phyloP scores from a whole-genome alignment of 2,888 invertebrate species.

The Caenorhabditis japonica region DNA sequence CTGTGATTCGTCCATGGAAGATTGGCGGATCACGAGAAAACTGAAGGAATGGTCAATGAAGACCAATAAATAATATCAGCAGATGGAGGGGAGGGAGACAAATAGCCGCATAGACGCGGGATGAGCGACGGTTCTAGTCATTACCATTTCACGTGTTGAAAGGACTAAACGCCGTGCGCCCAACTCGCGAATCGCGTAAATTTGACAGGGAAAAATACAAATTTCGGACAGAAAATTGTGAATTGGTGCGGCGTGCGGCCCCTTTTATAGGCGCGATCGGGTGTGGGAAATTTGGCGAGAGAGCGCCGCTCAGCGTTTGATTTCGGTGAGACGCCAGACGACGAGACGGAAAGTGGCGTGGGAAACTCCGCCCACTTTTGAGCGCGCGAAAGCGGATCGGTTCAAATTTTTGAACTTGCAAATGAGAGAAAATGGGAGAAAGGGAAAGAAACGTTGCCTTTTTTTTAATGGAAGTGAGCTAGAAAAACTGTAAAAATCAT shows the following conservation, averaged over 20 bases:
- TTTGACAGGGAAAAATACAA: not conserved
- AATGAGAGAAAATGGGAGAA: not conserved
- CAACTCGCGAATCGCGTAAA: conserved; percentile 20
- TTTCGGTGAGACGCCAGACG: conserved; percentile 31
- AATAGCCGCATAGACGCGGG: conserved; percentile 16
- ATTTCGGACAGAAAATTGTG: conserved; percentile 6
- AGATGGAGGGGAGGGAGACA: not conserved
- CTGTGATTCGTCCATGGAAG: conserved; percentile 60
- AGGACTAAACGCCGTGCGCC: conserved; percentile 46
- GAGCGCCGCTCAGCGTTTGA: not conserved
- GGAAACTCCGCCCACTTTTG: conserved; percentile 51
- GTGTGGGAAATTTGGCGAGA: conserved; percentile 46
- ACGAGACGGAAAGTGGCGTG: conserved; percentile 5
- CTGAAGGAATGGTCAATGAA: conserved; percentile 45
- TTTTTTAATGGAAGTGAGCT: too few species aligned
- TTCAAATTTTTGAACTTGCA: conserved; percentile 9
- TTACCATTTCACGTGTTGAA: conserved; percentile 34
- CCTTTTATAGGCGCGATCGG: conserved; percentile 36
- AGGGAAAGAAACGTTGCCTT: too few species aligned
- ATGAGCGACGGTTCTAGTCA: conserved; percentile 56
- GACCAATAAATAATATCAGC: conserved; percentile 26
- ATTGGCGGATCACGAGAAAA: conserved; percentile 59
- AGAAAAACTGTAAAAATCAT: too few species aligned
- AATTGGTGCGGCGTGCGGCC: conserved; percentile 1
- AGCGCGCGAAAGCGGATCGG: conserved; percentile 20